Percentiles rank a stretch among this genome's conserved stretches.
phyloP scores from a whole-genome alignment of 2,797 vertebrate species.

The Poeciliopsis paucimaculata region DNA sequence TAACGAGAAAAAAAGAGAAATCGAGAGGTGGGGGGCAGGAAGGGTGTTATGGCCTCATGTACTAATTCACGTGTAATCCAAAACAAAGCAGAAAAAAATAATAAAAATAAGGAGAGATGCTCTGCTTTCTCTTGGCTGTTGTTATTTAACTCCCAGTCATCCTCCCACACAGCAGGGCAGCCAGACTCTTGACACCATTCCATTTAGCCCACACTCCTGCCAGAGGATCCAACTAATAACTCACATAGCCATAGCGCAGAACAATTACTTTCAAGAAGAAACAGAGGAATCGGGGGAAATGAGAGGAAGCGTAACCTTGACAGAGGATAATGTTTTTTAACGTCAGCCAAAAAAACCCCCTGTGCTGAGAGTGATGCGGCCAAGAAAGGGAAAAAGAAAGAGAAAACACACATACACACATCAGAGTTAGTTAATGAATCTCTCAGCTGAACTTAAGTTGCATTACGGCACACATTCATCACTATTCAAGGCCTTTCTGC shows the following conservation, averaged over 20 bases:
- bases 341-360: slow-evolving; percentile 45
- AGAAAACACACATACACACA: slow-evolving; percentile 3
- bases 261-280: slow-evolving; percentile 73
- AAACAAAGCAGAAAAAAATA: not conserved
- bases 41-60: not conserved
- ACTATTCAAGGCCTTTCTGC: slow-evolving; percentile 53
- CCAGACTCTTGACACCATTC: slow-evolving; percentile 74
- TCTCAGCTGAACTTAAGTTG: slow-evolving; percentile 52
- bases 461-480: slow-evolving; percentile 50
- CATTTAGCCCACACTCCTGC: slow-evolving; percentile 77
- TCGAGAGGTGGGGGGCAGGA: no score
- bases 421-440: slow-evolving; percentile 59
- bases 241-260: slow-evolving; percentile 58
- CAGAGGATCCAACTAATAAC: slow-evolving; percentile 72
- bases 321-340: slow-evolving; percentile 54
- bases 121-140: slow-evolving; percentile 54
- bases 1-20: slow-evolving; percentile 14
- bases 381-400: slow-evolving; percentile 19
- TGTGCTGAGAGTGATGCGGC: slow-evolving; percentile 43
- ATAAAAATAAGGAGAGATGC: slow-evolving; percentile 23
- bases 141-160: slow-evolving; percentile 72
- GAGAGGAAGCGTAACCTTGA: slow-evolving; percentile 67
- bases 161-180: slow-evolving; percentile 71
- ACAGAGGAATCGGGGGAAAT: slow-evolving; percentile 64
- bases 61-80: slow-evolving; percentile 3